phyloP scores from a whole-genome alignment of 2,113 vertebrate genomes.

The Cavia aperea region DNA sequence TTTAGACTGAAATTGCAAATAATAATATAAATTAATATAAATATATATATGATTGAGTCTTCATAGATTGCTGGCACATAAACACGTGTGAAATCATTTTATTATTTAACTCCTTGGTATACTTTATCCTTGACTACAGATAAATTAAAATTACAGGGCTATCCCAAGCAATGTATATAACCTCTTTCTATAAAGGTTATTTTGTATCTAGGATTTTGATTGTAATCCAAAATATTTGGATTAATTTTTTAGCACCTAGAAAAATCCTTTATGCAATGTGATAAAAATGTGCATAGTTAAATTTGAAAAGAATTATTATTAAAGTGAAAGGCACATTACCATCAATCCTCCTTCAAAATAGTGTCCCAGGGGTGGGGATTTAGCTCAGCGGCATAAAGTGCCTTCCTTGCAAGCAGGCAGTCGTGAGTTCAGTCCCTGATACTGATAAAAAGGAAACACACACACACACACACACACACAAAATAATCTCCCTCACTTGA shows the following conservation, averaged over 20 bases:
- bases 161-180: background rate
- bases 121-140: background rate
- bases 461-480: background rate
- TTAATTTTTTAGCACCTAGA: background rate
- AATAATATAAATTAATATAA: background rate
- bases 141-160: background rate
- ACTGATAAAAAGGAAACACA: no score
- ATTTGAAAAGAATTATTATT: background rate
- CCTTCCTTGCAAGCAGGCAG: no score
- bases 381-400: no score
- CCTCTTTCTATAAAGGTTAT: background rate
- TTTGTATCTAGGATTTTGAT: background rate
- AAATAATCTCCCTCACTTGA: background rate
- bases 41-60: background rate
- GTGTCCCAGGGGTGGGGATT: no score
- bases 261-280: background rate
- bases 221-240: background rate
- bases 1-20: background rate
- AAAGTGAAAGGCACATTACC: background rate
- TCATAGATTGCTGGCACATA: background rate
- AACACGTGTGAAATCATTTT: background rate
- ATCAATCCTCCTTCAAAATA: background rate
- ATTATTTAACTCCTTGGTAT: background rate
- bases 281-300: background rate
- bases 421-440: no score